A percentile compares a stretch with the other conserved stretches of the same genome.
These are phyloP conservation scores for Drosophila sechellia DNA, from an alignment of 1,140 invertebrate species.

Conservation along the genomic window DNA sequence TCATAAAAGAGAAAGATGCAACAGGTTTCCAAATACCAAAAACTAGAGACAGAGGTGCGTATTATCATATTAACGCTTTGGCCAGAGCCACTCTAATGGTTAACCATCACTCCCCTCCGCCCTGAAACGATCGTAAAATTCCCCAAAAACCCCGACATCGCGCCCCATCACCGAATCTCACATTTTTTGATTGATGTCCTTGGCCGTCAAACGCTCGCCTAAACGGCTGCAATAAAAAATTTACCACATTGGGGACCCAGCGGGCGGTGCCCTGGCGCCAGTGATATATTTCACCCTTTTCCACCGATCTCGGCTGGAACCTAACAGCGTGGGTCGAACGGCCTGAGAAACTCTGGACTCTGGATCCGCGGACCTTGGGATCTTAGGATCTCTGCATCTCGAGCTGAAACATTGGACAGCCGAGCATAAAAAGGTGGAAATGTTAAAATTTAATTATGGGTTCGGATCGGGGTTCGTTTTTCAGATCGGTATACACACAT, in stretches of 20 bases:
- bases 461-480: slow-evolving; percentile 42
- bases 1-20: slow-evolving; percentile 61
- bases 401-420: slow-evolving; percentile 5
- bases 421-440: slow-evolving; percentile 75
- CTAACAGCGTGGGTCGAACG: slow-evolving; percentile 58
- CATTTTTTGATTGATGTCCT: slow-evolving; percentile 77
- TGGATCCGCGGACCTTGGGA: not conserved
- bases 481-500: slow-evolving; percentile 10
- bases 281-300: slow-evolving; percentile 82
- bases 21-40: slow-evolving; percentile 37
- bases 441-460: slow-evolving; percentile 83
- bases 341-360: slow-evolving; percentile 39
- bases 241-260: slow-evolving; percentile 73
- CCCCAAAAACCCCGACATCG: slow-evolving; percentile 2
- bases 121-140: slow-evolving; percentile 16
- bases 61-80: slow-evolving; percentile 80
- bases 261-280: slow-evolving; percentile 76
- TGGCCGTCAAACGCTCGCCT: slow-evolving; percentile 75
- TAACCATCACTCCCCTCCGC: not conserved
- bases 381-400: slow-evolving; percentile 10
- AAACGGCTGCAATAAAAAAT: slow-evolving; percentile 82
- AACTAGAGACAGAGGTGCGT: slow-evolving; percentile 57
- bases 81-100: slow-evolving; percentile 25
- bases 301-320: slow-evolving; percentile 21
- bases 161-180: slow-evolving; percentile 24